Base-by-base conservation (phyloP, 2,113 vertebrate genomes). In the Girardinichthys multiradiatus region DNA sequence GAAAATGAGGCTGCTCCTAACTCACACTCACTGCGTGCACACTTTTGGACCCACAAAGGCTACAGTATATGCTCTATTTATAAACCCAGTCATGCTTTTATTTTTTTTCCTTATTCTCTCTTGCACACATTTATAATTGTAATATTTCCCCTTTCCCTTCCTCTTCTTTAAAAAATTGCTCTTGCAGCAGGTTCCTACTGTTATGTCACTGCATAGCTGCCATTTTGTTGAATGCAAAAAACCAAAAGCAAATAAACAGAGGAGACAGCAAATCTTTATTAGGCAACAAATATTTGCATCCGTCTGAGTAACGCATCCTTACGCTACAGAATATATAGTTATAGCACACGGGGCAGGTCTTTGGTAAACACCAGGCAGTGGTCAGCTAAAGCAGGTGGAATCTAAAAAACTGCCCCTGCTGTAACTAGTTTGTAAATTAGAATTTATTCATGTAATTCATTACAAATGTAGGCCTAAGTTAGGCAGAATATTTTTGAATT, bases 1-100 rank as follows among this genome's bases (percentile, higher is more conserved):
- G 91, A 90, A 93, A 92, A 93, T 85, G 83, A 89, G 91, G 88
- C 90, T 90, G 84, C 86, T 82, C 72, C 87, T 62, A 81, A 82
- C 82, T 72, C 31, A 58, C 78, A 51, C 74, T 66, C 76, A 54
- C 30, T 30, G 54, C 72, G 64, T 57, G 73, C 74, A 73, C 72
- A 30, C 51, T 68, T 26, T 45, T 68, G 76, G 83, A 84, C 81
- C 31, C 76, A 77, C 79, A 85, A 60, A 3, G 65, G 81, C 87
- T 82, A 89, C 87, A 87, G 80, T 78, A 87, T 80, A 79, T 79
- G 68, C 83, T 83, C 89, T 91, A 91, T 91, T 91, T 88, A 88
- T 91, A 89, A 82, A 87, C 78, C 68, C 61, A 77, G 76, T 86
- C 67, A 71, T 72, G 57, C 39, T 77, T 82, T 84, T 82, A 64